Evolutionary conservation across 2,888 invertebrate genomes (phyloP).

Genomic region (Alloscopus bannaensis): DNA sequence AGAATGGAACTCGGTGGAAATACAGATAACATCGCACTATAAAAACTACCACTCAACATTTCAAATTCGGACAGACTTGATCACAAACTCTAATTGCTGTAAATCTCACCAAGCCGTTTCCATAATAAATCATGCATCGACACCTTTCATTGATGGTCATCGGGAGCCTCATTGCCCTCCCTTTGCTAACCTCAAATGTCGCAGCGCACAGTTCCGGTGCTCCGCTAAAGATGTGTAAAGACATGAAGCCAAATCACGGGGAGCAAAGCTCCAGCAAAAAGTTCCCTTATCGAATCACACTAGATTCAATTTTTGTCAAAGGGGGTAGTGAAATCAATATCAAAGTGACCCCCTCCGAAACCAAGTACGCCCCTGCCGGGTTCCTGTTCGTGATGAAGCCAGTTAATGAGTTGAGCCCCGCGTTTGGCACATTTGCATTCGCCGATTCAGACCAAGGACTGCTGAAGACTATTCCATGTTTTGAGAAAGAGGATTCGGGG

Average conservation of each 20-base stretch:
- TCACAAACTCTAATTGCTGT: too few species aligned
- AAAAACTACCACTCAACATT: too few species aligned
- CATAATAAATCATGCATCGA: too few species aligned
- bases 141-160: too few species aligned
- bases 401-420: background rate
- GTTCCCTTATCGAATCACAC: slow-evolving; percentile 4
- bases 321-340: slow-evolving; percentile 21
- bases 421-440: slow-evolving; percentile 41
- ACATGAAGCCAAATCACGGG: slow-evolving; percentile 22
- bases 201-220: too few species aligned
- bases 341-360: slow-evolving; percentile 14
- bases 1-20: too few species aligned
- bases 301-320: slow-evolving; percentile 17
- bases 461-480: slow-evolving; percentile 40
- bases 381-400: slow-evolving; percentile 27
- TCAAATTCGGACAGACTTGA: too few species aligned
- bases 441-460: background rate
- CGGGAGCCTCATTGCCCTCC: too few species aligned
- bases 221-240: slow-evolving; percentile 17
- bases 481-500: slow-evolving; percentile 25
- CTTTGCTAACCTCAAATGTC: too few species aligned
- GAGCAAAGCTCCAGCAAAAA: slow-evolving; percentile 1
- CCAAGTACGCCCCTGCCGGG: slow-evolving; percentile 2
- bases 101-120: too few species aligned
- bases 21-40: too few species aligned